Percentiles rank a stretch among this genome's conserved stretches.
phyloP scores from a whole-genome alignment of 2,888 invertebrate genomes.

The Seira sanloemensis region DNA sequence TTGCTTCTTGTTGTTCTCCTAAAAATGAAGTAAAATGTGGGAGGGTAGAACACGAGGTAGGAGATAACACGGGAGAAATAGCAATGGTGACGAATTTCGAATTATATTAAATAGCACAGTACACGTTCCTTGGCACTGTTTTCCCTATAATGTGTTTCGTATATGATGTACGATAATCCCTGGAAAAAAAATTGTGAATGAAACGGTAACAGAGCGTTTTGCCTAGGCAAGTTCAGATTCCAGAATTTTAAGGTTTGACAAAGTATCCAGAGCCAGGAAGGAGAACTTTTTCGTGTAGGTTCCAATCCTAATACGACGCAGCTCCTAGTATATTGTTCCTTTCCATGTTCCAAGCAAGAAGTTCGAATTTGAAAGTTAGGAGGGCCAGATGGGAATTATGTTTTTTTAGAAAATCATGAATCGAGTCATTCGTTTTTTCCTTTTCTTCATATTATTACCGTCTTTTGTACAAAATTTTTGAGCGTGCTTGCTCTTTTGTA shows the following conservation, averaged over 20 bases:
- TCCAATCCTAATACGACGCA: too few species aligned
- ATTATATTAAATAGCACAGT: neutral
- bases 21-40: neutral
- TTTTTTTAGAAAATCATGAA: slow-evolving; percentile 21
- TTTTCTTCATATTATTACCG: neutral
- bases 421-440: neutral
- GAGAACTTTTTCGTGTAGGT: neutral
- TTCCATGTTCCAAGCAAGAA: neutral
- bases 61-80: neutral
- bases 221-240: neutral
- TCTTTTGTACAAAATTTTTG: neutral
- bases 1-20: slow-evolving; percentile 34
- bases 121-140: neutral
- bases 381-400: slow-evolving; percentile 47
- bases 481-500: neutral
- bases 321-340: too few species aligned
- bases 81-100: neutral
- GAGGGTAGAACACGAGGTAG: neutral
- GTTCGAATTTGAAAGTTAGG: neutral
- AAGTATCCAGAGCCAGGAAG: neutral
- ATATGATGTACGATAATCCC: neutral
- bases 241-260: neutral
- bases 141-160: neutral
- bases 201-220: neutral
- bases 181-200: neutral